phyloP scores from a whole-genome alignment of 2,888 invertebrate genomes.

The Xanthia togata region DNA sequence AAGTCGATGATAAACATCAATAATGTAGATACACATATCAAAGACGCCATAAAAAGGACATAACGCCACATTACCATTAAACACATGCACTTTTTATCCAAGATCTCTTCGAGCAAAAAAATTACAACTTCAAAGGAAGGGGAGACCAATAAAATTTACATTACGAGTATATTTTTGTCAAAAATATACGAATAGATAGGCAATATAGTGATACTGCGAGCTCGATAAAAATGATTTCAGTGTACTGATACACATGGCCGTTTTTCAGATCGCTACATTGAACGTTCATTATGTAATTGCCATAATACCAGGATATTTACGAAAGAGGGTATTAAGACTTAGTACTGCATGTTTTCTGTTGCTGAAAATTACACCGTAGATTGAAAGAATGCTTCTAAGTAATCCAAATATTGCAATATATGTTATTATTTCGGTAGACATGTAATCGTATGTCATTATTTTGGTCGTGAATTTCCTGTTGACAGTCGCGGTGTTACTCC shows the following conservation, averaged over 20 bases:
- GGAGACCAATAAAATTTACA: conserved; percentile 67
- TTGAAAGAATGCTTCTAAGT: no score
- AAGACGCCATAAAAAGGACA: conserved; percentile 45
- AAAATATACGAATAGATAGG: conserved; percentile 4
- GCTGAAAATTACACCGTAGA: background rate
- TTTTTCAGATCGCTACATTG: background rate
- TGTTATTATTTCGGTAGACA: background rate
- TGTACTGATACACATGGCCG: background rate
- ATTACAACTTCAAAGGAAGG: conserved; percentile 60
- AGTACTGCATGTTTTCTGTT: background rate
- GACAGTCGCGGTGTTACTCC: no score
- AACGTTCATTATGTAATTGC: background rate
- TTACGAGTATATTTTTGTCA: conserved; percentile 52
- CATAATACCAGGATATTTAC: no score
- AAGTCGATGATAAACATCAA: conserved; percentile 34
- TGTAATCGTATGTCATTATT: background rate
- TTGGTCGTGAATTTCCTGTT: background rate
- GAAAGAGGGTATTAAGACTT: background rate
- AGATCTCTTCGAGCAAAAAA: conserved; percentile 38
- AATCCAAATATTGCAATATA: background rate
- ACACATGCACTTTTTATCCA: conserved; percentile 54
- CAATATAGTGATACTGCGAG: conserved; percentile 2
- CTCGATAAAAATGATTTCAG: background rate
- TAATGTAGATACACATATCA: conserved; percentile 41
- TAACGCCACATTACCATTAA: conserved; percentile 57